Conservation (phyloP, 2,888 invertebrate species). For the Tinea pellionella region DNA sequence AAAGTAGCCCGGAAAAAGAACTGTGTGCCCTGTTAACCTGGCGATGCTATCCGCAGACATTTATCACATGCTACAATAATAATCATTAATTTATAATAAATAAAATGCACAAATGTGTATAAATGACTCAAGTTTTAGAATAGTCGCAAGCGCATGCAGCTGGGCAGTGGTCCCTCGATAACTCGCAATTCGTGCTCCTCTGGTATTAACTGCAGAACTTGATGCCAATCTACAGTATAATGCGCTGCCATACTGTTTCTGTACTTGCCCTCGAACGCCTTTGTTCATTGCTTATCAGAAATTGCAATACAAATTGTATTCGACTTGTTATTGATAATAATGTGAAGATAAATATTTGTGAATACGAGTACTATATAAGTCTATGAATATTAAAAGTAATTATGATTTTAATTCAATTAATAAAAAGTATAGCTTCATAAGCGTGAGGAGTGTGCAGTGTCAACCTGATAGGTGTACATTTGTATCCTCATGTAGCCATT, state of each 20-base stretch:
- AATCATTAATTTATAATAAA: background rate
- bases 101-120: background rate
- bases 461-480: no score
- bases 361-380: no score
- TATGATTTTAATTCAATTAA: no score
- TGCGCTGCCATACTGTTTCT: slow-evolving; percentile 9
- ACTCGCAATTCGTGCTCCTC: slow-evolving; percentile 19
- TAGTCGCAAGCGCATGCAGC: background rate
- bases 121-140: background rate
- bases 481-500: no score
- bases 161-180: slow-evolving; percentile 16
- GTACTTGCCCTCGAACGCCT: background rate
- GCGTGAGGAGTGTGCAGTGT: no score
- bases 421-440: no score
- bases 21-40: no score
- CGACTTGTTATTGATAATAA: background rate
- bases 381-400: no score
- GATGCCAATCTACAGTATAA: slow-evolving; percentile 18
- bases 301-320: slow-evolving; percentile 4
- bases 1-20: no score
- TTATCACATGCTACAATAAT: no score
- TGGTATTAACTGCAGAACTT: slow-evolving; percentile 19
- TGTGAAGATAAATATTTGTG: background rate
- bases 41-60: no score
- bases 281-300: slow-evolving; percentile 2